These are phyloP conservation scores for Tanypteryx hageni DNA, from an alignment of 2,888 invertebrate genomes.

Conservation along the genomic window DNA sequence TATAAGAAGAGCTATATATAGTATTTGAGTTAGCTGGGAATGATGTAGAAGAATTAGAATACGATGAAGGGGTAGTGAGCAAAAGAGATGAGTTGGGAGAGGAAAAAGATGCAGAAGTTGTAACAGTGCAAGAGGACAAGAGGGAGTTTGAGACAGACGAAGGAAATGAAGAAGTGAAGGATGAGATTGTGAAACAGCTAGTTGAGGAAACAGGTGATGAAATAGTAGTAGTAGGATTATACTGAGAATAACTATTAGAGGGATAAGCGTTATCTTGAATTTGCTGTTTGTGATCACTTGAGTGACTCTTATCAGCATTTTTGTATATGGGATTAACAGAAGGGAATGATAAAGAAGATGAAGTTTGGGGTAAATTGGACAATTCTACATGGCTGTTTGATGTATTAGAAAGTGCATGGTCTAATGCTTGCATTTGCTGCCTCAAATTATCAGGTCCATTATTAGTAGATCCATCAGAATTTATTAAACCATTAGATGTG, in stretches of 20 bases:
- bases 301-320: background rate
- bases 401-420: background rate
- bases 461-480: background rate
- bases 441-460: background rate
- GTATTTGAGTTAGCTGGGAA: background rate
- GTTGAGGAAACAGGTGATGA: constrained; percentile 1
- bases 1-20: constrained; percentile 4
- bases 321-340: constrained; percentile 3
- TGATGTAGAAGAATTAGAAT: constrained; percentile 1
- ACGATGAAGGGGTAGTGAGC: constrained; percentile 9
- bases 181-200: constrained; percentile 46
- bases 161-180: constrained; percentile 46
- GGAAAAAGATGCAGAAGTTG: constrained; percentile 34
- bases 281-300: background rate
- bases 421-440: constrained; percentile 38
- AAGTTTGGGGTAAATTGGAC: constrained; percentile 13
- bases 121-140: constrained; percentile 23
- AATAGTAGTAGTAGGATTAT: background rate
- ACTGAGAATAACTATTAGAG: constrained; percentile 12
- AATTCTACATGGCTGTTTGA: background rate
- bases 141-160: constrained; percentile 36
- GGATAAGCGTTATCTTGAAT: background rate
- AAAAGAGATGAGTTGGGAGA: constrained; percentile 31
- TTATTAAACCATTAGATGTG: background rate
- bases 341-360: background rate